Percentiles rank a stretch among this genome's conserved stretches.
phyloP scores from a whole-genome alignment of 2,113 vertebrate genomes.

The Monarcha castaneiventris region DNA sequence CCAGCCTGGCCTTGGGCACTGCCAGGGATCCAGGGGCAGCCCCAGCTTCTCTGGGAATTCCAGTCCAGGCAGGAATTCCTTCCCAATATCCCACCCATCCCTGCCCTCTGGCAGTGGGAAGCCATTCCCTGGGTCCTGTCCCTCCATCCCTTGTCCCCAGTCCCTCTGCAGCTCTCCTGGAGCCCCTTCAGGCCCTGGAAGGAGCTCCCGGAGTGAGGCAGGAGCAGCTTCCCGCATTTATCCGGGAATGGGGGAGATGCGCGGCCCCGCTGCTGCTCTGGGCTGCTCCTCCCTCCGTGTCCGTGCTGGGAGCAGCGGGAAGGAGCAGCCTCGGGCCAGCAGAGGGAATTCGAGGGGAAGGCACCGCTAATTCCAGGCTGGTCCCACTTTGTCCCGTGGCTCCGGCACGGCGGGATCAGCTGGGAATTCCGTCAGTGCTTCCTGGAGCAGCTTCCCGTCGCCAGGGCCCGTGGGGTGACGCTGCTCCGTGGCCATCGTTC shows the following conservation, averaged over 20 bases:
- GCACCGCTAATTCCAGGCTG: not conserved
- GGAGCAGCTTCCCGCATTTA: not conserved
- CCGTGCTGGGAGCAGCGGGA: not conserved
- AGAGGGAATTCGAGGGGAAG: not conserved
- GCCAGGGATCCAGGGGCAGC: not conserved
- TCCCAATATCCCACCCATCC: not conserved
- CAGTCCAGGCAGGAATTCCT: not conserved
- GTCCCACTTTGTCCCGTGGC: not conserved
- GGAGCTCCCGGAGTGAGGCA: not conserved
- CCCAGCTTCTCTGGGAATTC: too few species aligned
- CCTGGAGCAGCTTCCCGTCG: not conserved
- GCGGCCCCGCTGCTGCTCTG: not conserved
- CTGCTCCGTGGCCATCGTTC: not conserved
- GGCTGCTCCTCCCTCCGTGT: not conserved
- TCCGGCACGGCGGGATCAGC: rapidly evolving
- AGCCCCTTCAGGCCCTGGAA: not conserved
- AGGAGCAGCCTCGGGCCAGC: not conserved
- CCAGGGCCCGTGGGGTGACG: rapidly evolving
- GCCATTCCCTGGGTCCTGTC: not conserved
- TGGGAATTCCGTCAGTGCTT: not conserved
- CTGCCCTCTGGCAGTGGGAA: not conserved
- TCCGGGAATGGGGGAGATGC: not conserved
- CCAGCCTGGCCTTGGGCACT: not conserved
- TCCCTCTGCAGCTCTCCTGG: not conserved
- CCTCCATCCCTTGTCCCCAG: not conserved